Evolutionary conservation across 92 coral and sea anemone species (phyloP).

Genomic region (Heliopora coerulea): DNA sequence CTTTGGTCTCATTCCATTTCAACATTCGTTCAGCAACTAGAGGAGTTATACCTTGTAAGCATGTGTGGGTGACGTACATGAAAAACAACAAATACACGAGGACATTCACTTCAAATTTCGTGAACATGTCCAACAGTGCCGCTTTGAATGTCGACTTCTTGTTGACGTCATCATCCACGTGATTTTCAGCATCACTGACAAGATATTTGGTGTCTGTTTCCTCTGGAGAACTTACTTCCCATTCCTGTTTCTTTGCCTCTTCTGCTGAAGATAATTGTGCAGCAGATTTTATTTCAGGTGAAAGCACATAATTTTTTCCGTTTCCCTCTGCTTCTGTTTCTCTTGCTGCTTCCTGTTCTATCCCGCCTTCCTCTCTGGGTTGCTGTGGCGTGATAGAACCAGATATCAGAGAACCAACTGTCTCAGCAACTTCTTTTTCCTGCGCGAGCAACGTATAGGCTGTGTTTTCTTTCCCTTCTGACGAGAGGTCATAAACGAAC

Average conservation of each 20-base stretch:
- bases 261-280: too few species aligned
- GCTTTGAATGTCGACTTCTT: slow-evolving; percentile 5
- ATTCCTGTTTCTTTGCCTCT: too few species aligned
- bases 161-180: too few species aligned
- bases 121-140: slow-evolving; percentile 29
- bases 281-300: too few species aligned
- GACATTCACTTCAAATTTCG: slow-evolving; percentile 32
- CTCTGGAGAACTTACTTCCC: too few species aligned
- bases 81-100: slow-evolving; percentile 40
- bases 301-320: neutral
- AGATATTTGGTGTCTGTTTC: slow-evolving; percentile 5
- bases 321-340: neutral
- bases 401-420: slow-evolving; percentile 28
- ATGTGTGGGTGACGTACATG: slow-evolving; percentile 41
- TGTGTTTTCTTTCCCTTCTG: slow-evolving; percentile 4
- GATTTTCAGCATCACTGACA: too few species aligned
- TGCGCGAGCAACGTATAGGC: slow-evolving; percentile 20
- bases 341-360: neutral
- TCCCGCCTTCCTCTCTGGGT: neutral
- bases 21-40: slow-evolving; percentile 31
- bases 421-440: slow-evolving; percentile 5
- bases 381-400: slow-evolving; percentile 24
- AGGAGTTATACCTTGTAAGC: slow-evolving; percentile 38
- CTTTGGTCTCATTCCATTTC: slow-evolving; percentile 24
- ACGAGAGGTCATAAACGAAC: slow-evolving; percentile 25